phyloP scores from a whole-genome alignment of 1,140 invertebrate species.

The Drosophila subpulchrella region DNA sequence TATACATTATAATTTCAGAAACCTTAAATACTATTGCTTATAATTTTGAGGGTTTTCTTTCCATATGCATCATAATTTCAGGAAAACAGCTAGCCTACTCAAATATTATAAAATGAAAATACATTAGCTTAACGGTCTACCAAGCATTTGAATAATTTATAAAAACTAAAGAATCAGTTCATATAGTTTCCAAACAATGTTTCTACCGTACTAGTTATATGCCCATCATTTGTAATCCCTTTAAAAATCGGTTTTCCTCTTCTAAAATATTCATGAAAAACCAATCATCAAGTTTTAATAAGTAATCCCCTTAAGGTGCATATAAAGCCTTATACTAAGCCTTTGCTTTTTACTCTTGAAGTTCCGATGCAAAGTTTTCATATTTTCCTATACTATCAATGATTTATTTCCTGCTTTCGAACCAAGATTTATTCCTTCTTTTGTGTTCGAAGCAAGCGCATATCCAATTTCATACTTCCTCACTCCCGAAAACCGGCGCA shows the following conservation, averaged over 20 bases:
- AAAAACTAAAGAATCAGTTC: too few species aligned
- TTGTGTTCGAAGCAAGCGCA: slow-evolving; percentile 4
- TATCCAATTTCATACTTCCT: slow-evolving; percentile 41
- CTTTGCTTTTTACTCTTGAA: not conserved
- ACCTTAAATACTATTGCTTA: too few species aligned
- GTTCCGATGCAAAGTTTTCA: slow-evolving; percentile 17
- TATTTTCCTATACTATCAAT: slow-evolving; percentile 16
- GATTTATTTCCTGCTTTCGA: slow-evolving; percentile 23
- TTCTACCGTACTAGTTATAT: too few species aligned
- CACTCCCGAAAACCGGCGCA: slow-evolving; percentile 4
- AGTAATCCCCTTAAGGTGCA: not conserved
- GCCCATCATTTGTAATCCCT: too few species aligned
- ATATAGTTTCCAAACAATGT: too few species aligned
- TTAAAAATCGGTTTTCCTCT: not conserved
- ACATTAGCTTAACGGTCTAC: too few species aligned
- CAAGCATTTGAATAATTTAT: too few species aligned
- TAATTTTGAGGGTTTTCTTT: too few species aligned
- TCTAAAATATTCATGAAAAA: not conserved
- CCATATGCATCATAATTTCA: too few species aligned
- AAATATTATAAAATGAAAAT: too few species aligned
- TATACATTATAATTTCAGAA: too few species aligned
- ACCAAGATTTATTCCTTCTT: slow-evolving; percentile 34
- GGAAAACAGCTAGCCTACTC: too few species aligned
- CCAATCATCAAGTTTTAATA: not conserved
- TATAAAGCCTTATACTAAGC: not conserved